Evolutionary conservation across 1,140 invertebrate genomes (phyloP), one percentile per base, ranked within the genome.

Genomic region (Trachelipus rathkii): DNA sequence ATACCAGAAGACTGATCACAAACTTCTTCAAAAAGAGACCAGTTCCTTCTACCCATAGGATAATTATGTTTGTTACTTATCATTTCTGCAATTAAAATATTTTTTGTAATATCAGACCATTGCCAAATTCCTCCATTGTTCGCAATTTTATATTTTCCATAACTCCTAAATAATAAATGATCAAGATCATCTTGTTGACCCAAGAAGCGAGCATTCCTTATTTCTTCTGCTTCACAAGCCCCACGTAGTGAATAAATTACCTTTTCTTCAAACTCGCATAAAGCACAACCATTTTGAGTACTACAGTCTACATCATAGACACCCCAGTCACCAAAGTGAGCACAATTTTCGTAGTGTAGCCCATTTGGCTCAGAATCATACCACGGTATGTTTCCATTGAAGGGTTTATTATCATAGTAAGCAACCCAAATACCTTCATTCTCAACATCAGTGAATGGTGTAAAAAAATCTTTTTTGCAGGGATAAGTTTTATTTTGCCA

Each of bases 341-440:
- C 53, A 69, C 73, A 75, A 53, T 75, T 75, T 69, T 75, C 73
- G 73, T 68, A 75, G 8, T 33, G 66, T 4, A 75, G 23, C 4
- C 73, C 73, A 44, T 75, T 75, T 21, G 73, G 73, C 43, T 75
- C 73, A 44, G 44, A 44, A 19, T 43, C 73, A 13, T 68, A 13
- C 67, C 73, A 46, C 6, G 60, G 10, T 0, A 73, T 4, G 24
- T 6, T 6, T 3, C 33, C 33, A 3, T 33, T 33, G 33, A 33
- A 33, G 6, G 33, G 33, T 33, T 33, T 6, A 6, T 33, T 33
- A 33, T 33, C 33, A 75, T 68, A 69, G 5, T 24, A 19, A 13
- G 43, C 19, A 13, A 67, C 24, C 73, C 73, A 75, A 9, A 33
- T 7, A 11, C 73, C 73, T 13, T 75, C 73, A 0, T 7, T 23